Conservation (phyloP, 2,888 invertebrate genomes). For the Netelia virgata region DNA sequence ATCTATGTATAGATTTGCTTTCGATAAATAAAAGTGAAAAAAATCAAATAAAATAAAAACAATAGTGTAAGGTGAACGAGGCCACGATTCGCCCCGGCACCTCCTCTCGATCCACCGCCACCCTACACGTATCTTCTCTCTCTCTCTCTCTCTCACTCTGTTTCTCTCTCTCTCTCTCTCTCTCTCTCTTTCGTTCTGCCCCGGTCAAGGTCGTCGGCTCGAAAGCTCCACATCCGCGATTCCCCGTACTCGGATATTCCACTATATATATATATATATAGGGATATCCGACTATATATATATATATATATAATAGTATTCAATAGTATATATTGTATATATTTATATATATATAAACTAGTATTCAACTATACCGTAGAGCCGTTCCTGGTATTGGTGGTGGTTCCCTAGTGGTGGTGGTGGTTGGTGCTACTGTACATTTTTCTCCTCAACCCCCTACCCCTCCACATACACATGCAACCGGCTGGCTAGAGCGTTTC, state of each 20-base stretch:
- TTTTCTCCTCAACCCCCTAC: conserved; percentile 9
- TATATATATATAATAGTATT: conserved; percentile 14
- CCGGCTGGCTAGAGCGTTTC: conserved; percentile 32
- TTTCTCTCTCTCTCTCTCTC: conserved; percentile 30
- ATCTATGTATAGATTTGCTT: conserved; percentile 56
- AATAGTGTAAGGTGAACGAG: conserved; percentile 63
- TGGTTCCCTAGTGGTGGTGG: too few relatives aligned
- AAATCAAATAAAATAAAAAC: conserved; percentile 41
- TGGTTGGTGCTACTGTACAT: conserved; percentile 4
- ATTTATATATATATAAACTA: conserved; percentile 17
- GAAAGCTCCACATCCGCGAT: conserved; percentile 65
- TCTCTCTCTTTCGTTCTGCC: conserved; percentile 56
- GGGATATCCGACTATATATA: too few relatives aligned
- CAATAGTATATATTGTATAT: too few relatives aligned
- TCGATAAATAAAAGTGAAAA: conserved; percentile 45
- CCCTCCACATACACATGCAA: background rate
- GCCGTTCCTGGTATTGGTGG: conserved; percentile 12
- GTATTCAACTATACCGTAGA: conserved; percentile 25
- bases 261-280: conserved; percentile 24
- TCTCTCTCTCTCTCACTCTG: conserved; percentile 44
- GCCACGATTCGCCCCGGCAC: conserved; percentile 63
- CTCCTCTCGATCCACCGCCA: conserved; percentile 58
- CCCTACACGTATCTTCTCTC: conserved; percentile 61
- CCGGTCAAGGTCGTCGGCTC: conserved; percentile 72
- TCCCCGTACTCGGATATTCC: conserved; percentile 54